Base-by-base conservation (phyloP, 1,140 invertebrate species). In the Sesamia nonagrioides region DNA sequence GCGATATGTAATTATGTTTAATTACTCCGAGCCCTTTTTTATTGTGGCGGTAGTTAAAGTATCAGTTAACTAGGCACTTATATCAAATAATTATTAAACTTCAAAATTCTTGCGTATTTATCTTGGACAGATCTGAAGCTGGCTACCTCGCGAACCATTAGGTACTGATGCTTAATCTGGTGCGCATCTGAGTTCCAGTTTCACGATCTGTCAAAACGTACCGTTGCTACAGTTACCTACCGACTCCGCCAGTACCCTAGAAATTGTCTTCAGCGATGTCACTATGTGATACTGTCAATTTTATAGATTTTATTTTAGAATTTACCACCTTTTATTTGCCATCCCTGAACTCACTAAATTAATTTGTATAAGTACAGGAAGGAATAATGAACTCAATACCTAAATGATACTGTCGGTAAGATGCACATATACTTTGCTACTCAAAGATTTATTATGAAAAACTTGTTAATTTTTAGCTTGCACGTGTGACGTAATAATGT, bases 141-240 rank as follows among this genome's bases (percentile, higher is more conserved):
- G 48, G 27, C 66, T 50, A 54, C 68, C 33, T 52, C 45, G 27
- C 68, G 27, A 68, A 71, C 48, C 48, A 71, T 54, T 71, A n/a
- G n/a, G n/a, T n/a, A 71, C 68, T 71, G 48, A 68, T 68, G 63
- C 42, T 68, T 68, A 68, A 68, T 68, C 63, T 68, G 40, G 45
- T 71, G 45, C 68, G 33, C 68, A 71, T 71, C 68, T 71, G 68
- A 71, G 68, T 71, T 71, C 68, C 68, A 71, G 68, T 71, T 50
- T 71, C 48, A 71, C 68, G 45, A 71, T 71, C 68, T 71, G 68
- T 71, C 68, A 71, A 71, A 52, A 71, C 68, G 68, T 71, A 50
- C 68, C 68, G 48, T 71, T 71, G 68, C n/a, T 71, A 71, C 68
- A 48, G 68, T 71, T 48, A 68, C 63, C 63, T 48, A 68, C 63